These are phyloP conservation scores for Pycnonotus jocosus DNA, from an alignment of 2,113 vertebrate genomes.

Conservation along the genomic window DNA sequence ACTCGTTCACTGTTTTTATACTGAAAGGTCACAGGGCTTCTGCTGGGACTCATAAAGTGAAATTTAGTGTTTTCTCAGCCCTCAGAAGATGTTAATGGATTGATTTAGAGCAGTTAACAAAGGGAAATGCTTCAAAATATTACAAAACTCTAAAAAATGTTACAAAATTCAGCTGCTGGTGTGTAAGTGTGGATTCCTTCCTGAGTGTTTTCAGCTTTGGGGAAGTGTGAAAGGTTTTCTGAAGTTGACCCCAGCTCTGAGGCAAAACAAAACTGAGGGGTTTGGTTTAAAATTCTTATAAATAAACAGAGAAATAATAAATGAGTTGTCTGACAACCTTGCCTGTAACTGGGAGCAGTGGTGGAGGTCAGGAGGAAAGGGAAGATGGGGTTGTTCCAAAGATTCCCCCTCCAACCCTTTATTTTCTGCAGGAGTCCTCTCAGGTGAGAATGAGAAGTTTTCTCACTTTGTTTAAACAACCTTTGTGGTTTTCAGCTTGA, in stretches of 20 bases:
- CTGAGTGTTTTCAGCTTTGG: neutral
- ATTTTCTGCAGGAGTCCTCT: neutral
- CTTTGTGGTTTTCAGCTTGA: neutral
- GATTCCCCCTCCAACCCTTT: neutral
- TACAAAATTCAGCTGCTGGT: neutral
- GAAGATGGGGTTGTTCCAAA: neutral
- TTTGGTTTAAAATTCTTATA: neutral
- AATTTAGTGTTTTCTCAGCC: neutral
- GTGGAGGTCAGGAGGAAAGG: neutral
- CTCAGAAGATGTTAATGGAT: neutral
- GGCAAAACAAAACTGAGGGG: neutral
- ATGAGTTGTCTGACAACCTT: neutral
- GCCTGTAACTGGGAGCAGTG: neutral
- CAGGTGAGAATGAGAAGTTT: neutral
- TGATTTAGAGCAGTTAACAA: neutral
- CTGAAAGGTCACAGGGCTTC: neutral
- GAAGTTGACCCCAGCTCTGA: neutral
- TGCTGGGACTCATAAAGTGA: neutral
- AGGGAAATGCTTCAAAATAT: neutral
- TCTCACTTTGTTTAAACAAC: neutral
- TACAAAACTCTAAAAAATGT: neutral
- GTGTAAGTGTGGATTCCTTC: neutral
- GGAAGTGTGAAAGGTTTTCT: neutral
- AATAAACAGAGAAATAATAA: neutral
- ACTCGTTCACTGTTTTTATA: neutral